Base-by-base conservation (phyloP, 2,888 invertebrate species). In the Sphaeridia pumilis region DNA sequence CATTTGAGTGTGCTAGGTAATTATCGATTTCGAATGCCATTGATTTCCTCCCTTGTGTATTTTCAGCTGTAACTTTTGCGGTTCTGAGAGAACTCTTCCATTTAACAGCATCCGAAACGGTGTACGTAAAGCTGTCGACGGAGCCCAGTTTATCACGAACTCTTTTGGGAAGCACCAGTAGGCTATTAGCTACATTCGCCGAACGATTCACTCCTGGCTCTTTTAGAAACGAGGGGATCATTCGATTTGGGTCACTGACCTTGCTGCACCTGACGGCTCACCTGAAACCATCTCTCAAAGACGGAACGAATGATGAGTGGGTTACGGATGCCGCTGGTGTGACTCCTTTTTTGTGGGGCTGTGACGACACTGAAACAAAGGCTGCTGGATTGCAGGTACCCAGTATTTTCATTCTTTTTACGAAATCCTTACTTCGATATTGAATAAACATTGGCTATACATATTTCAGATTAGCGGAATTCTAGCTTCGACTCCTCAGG, bases 331-430 rank as follows among this genome's bases (percentile, higher is more conserved):
- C 55, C 43, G 52, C 51, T 14, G 48, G 52, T 5, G 53, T 54
- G 26, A 51, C 59, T 46, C 57, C 57, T 17, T 56, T 50, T 27
- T 42, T 59, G 22, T 59, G 58, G 59, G 38, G 44, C n/a, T 36
- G 42, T n/a, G 52, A 50, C 25, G 53, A 54, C 49, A 14, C 49
- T 12, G 35, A 54, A 17, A 52, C 54, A 21, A 49, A 57, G 55
- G 49, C 57, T 26, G 54, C 57, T 4, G 60, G 54, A 20, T 59
- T 59, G 45, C 63, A 63, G 35, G 60, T 60, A 12, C n/a, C n/a
- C n/a, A n/a, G n/a, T n/a, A n/a, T 22, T 42, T 42, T 42, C 4
- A 42, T 20, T 24, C 21, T 24, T 22, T 2, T 3, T 44, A n/a
- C n/a, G n/a, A n/a, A n/a, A n/a, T n/a, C n/a, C n/a, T n/a, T n/a